Conservation (phyloP, 1,140 invertebrate species). For the Aphidius gifuensis region DNA sequence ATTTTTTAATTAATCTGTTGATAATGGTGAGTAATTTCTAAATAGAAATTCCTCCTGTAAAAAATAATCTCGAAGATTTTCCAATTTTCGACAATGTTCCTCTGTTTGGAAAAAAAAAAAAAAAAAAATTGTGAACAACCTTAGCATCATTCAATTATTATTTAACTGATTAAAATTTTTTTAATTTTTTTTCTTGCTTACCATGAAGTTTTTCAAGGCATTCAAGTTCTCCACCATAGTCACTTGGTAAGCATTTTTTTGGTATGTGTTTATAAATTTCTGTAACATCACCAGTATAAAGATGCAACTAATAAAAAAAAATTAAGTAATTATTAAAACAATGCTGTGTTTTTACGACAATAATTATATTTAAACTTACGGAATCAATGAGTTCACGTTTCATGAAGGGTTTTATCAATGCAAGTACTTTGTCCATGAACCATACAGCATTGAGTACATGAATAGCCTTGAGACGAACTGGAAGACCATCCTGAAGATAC, state of each 20-base stretch:
- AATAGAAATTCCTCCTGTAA: conserved; percentile 44
- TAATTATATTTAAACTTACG: conserved; percentile 48
- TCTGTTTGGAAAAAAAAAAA: conserved; percentile 30
- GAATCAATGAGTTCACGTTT: conserved; percentile 63
- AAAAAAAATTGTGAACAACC: conserved; percentile 11
- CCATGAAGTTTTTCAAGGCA: conserved; percentile 42
- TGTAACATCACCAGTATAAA: conserved; percentile 47
- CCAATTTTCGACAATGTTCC: conserved; percentile 39
- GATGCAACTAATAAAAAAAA: conserved; percentile 44
- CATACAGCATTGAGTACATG: conserved; percentile 65
- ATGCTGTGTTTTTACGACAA: neutral
- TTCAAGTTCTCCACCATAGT: conserved; percentile 53
- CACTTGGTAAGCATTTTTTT: conserved; percentile 50
- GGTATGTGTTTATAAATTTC: conserved; percentile 50
- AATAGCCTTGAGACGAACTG: conserved; percentile 60
- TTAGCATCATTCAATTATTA: no score
- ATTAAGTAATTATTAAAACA: conserved; percentile 4
- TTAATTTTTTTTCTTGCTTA: conserved; percentile 23
- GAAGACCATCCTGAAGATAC: conserved; percentile 63
- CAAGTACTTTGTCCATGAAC: conserved; percentile 62
- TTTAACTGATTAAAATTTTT: neutral
- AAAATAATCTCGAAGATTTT: conserved; percentile 48
- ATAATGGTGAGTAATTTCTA: conserved; percentile 9
- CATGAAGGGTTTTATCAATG: conserved; percentile 64
- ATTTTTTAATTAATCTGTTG: no score